Base-by-base conservation (phyloP, 2,113 vertebrate genomes). In the Syngnathoides biaculeatus region DNA sequence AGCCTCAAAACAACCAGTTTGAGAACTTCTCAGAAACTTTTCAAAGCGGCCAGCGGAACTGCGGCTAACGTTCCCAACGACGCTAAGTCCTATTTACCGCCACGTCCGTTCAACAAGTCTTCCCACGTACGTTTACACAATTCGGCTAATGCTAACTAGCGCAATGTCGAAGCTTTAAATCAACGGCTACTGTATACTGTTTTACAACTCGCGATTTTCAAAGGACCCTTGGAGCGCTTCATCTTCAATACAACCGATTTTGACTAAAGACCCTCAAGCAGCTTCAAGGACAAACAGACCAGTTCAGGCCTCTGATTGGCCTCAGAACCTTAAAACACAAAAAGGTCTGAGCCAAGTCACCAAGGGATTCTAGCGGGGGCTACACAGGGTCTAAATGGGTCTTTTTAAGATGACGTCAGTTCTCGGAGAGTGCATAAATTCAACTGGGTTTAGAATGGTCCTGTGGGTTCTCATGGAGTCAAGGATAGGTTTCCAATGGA, bases 71-170 rank as follows among this genome's bases (percentile, higher is more conserved):
- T 52, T 52, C 20, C n/a, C 20, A 52, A 52, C 50, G n/a, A 22
- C 38, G 50, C 59, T 20, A 20, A 22, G 20, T 22, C 48, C 20
- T 1, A 52, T 8, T 22, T 52, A 52, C 20, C 8, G 48, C 20
- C 1, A 87, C 83, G 77, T 86, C 35, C 80, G 10, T 59, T 60
- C 20, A 27, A 79, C 71, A 71, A 65, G 75, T 68, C 26, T 80
- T 69, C 53, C 47, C 77, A 89, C 85, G 65, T 89, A 72, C 84
- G 30, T 48, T 61, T 69, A 57, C 45, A 26, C 73, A 72, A 42
- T 69, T 78, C 13, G 12, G 22, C 12, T 9, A 8, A 57, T 10
- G 48, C 48, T 22, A 22, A 12, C 20, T 52, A 22, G 48, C 20
- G 48, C 19, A 3, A 22, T 22, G 20, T n/a, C 48, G 11, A 52